Base-by-base conservation (phyloP, 2,888 invertebrate genomes). In the Ennomos erosarius region DNA sequence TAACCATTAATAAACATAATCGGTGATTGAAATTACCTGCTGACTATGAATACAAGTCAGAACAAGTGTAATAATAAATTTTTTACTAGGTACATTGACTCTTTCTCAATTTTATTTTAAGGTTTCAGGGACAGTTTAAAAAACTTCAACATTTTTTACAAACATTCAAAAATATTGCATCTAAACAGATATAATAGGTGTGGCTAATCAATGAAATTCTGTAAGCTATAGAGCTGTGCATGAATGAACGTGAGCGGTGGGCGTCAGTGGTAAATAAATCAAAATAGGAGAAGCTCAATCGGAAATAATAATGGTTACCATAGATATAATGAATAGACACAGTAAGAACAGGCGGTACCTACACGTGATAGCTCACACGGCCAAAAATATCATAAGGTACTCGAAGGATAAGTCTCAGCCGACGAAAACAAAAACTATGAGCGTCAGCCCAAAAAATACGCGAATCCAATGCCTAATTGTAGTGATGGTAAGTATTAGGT, bases 161-260 rank as follows among this genome's bases (percentile, higher is more conserved):
- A 26, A 26, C 6, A 26, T 6, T 16, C 3, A 16, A 16, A 16
- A 16, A 16, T 16, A 26, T 26, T 26, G 26, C 3, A 26, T 26
- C 26, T 26, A 26, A 1, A 26, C 6, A 4, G 6, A 5, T 26
- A 26, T 6, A 26, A 26, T 26, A 26, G 26, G 26, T 26, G 26
- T 26, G 5, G 26, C 26, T 26, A 26, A 42, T 57, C 36, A 59
- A 54, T 54, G 49, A 54, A 54, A 54, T 36, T 26, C 43, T 38
- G 43, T 33, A n/a, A 12, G 10, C 13, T 53, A 44, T 40, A 38
- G 40, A 53, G 39, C 34, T 10, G 5, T 9, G 38, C 11, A 59
- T 59, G 55, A 59, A 59, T 59, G 59, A 51, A 55, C 46, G 54
- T 46, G 54, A 43, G 38, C 35, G 39, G 59, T 60, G 47, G 55